Conservation (phyloP, 2,888 invertebrate species). For the Synergus laeviventris region DNA sequence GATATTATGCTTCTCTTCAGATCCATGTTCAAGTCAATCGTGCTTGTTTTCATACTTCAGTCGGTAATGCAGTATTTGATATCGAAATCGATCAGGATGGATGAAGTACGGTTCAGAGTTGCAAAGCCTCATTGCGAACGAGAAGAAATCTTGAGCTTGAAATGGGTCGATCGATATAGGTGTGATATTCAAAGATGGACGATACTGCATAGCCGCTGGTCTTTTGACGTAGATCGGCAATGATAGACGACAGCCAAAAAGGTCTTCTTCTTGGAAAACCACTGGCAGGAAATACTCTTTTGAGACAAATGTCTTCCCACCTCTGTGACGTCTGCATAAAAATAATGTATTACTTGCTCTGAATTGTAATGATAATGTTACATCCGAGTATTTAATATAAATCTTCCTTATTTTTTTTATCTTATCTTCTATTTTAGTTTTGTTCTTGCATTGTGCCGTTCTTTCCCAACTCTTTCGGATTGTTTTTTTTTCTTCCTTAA, state of each 20-base stretch:
- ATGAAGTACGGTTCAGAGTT: not conserved
- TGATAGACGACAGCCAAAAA: not conserved
- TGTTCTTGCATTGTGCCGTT: not conserved
- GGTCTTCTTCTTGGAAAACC: not conserved
- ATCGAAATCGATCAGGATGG: conserved; percentile 41
- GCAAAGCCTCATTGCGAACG: conserved; percentile 12
- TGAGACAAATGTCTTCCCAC: too few species aligned
- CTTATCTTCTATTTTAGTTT: not conserved
- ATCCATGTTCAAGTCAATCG: conserved; percentile 6
- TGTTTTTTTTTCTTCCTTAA: not conserved
- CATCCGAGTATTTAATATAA: too few species aligned
- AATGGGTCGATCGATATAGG: conserved; percentile 28
- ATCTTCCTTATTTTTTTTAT: too few species aligned
- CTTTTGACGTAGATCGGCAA: not conserved
- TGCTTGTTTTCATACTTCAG: conserved; percentile 30
- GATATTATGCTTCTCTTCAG: conserved; percentile 8
- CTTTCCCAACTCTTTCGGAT: not conserved
- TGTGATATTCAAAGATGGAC: not conserved
- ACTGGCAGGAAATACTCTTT: not conserved
- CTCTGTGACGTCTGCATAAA: too few species aligned
- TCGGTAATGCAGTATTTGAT: conserved; percentile 27
- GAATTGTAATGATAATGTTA: too few species aligned
- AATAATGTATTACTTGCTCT: too few species aligned
- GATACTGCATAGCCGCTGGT: not conserved
- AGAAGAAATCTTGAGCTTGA: conserved; percentile 18